These are phyloP conservation scores for Alexandromys fortis DNA, from an alignment of 2,113 vertebrate species.

Conservation along the genomic window DNA sequence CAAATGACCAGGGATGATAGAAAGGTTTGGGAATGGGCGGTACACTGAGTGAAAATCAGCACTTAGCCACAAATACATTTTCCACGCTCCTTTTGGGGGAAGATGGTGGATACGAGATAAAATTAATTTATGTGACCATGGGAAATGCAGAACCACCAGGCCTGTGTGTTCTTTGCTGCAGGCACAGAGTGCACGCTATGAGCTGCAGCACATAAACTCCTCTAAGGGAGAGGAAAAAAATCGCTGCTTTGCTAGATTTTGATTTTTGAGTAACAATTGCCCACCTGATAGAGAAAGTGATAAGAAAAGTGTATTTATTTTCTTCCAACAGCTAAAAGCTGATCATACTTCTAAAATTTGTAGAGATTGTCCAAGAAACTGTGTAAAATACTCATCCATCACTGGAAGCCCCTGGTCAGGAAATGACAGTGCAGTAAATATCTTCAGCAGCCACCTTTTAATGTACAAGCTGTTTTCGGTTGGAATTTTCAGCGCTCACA, in stretches of 20 bases:
- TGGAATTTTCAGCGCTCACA: constrained; percentile 92
- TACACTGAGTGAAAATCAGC: not conserved
- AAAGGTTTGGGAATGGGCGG: not conserved
- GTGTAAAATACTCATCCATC: constrained; percentile 95
- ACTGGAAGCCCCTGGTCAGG: constrained; percentile 90
- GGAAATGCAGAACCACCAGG: not conserved
- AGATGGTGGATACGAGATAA: not conserved
- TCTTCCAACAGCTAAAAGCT: constrained; percentile 86
- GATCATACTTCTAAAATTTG: constrained; percentile 88
- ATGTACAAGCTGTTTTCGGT: constrained; percentile 93
- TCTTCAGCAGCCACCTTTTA: constrained; percentile 93
- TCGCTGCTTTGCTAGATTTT: constrained; percentile 75
- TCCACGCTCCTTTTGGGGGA: not conserved
- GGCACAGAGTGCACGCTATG: not conserved
- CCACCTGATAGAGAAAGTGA: constrained; percentile 76
- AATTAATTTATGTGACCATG: not conserved
- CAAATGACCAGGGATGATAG: not conserved
- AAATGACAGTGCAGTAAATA: constrained; percentile 96
- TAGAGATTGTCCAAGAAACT: constrained; percentile 93
- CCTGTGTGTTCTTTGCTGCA: not conserved
- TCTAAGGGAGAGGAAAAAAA: constrained; percentile 70
- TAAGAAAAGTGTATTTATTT: constrained; percentile 83
- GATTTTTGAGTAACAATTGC: constrained; percentile 83
- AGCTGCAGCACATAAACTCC: constrained; percentile 20
- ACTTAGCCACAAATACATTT: not conserved